Conservation (phyloP, 2,797 vertebrate species). For the Onychomys arenicola region DNA sequence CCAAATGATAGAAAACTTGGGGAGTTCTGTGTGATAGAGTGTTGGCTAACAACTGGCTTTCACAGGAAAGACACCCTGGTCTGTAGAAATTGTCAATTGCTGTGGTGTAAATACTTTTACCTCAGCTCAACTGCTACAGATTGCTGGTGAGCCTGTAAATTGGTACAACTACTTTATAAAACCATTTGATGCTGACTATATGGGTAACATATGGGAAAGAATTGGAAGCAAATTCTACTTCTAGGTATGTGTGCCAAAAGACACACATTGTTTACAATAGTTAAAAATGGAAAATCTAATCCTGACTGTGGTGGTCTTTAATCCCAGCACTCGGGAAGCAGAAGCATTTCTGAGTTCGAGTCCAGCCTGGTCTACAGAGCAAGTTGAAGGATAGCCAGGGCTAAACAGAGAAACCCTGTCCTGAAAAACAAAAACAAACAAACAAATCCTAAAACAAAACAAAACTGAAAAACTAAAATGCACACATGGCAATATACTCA, state of each 20-base stretch:
- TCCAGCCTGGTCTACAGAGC: neutral
- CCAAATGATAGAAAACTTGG: neutral
- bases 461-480: neutral
- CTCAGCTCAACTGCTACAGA: neutral
- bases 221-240: neutral
- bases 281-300: neutral
- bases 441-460: neutral
- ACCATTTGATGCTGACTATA: neutral
- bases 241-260: neutral
- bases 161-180: neutral
- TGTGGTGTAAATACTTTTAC: neutral
- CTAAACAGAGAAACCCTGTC: neutral
- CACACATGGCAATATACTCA: neutral
- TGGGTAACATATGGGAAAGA: neutral
- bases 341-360: neutral
- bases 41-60: no score
- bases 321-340: neutral
- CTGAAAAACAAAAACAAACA: neutral
- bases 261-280: constrained; percentile 13
- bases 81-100: neutral
- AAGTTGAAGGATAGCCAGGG: neutral
- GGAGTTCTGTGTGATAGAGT: neutral
- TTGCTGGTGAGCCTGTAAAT: neutral
- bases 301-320: neutral
- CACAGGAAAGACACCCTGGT: neutral